Conservation (phyloP, 2,113 vertebrate species). For the Aegypius monachus region DNA sequence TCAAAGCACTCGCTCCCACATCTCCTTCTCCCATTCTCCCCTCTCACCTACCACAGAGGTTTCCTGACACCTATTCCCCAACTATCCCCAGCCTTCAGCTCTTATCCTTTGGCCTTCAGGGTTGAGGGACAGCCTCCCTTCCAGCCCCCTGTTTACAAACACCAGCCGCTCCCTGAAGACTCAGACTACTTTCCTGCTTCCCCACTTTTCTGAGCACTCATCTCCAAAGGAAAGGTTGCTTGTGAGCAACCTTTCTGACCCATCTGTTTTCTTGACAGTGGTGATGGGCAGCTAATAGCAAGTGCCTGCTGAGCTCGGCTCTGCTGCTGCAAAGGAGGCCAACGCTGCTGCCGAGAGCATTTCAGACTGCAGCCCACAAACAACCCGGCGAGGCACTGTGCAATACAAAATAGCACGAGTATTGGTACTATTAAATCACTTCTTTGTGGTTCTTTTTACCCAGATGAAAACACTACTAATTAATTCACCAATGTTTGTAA, state of each 20-base stretch:
- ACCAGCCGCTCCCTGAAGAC: background rate
- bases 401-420: background rate
- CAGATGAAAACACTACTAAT: background rate
- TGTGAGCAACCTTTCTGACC: background rate
- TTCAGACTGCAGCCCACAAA: background rate
- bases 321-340: background rate
- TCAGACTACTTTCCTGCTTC: background rate
- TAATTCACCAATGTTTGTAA: background rate
- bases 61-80: background rate
- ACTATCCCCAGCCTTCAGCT: background rate
- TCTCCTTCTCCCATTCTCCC: background rate
- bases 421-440: background rate
- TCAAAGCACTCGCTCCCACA: background rate
- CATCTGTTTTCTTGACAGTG: background rate
- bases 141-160: background rate
- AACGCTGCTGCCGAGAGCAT: background rate
- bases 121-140: background rate
- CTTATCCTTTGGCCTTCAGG: background rate
- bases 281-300: background rate
- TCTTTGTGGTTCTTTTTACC: background rate
- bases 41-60: background rate
- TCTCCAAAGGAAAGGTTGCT: background rate
- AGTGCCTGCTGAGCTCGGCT: background rate
- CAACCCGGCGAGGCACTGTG: rapidly evolving
- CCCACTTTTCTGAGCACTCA: background rate